These are phyloP conservation scores for Agrotis exclamationis DNA, from an alignment of 2,888 invertebrate species.

Conservation along the genomic window DNA sequence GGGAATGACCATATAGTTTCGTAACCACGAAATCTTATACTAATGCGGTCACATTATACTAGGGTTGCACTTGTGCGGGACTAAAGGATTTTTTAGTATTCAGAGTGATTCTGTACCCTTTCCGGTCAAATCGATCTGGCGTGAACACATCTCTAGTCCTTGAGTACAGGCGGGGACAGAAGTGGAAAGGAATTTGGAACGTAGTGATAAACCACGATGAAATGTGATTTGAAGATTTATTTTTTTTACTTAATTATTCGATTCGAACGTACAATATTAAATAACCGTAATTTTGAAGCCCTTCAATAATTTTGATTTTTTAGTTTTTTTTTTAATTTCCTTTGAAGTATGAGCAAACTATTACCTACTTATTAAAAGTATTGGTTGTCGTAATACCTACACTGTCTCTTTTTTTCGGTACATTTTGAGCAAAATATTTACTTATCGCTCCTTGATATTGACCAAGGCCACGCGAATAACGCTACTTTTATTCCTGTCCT, in stretches of 20 bases:
- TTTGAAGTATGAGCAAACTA: too few species aligned
- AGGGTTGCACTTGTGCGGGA: conserved; percentile 69
- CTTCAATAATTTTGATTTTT: too few species aligned
- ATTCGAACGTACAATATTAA: too few species aligned
- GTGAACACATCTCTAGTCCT: conserved; percentile 76
- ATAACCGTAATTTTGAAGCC: too few species aligned
- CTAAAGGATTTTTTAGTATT: conserved; percentile 70
- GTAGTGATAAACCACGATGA: too few species aligned
- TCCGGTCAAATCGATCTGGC: conserved; percentile 80
- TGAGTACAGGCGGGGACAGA: conserved; percentile 60
- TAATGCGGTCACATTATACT: conserved; percentile 50
- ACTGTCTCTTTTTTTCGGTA: background rate
- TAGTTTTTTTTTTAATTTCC: too few species aligned
- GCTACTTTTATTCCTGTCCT: background rate
- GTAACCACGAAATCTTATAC: conserved; percentile 49
- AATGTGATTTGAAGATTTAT: too few species aligned
- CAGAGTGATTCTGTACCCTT: conserved; percentile 67
- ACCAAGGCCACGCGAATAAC: conserved; percentile 22
- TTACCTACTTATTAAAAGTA: background rate
- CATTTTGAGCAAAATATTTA: background rate
- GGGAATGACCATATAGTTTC: conserved; percentile 55
- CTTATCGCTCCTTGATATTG: conserved; percentile 10
- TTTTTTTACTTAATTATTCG: too few species aligned
- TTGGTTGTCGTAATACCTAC: background rate
- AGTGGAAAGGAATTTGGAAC: background rate